A percentile compares a stretch with the other conserved stretches of the same genome.
These are phyloP conservation scores for Erebia palarica DNA, from an alignment of 2,888 invertebrate genomes.

Conservation along the genomic window DNA sequence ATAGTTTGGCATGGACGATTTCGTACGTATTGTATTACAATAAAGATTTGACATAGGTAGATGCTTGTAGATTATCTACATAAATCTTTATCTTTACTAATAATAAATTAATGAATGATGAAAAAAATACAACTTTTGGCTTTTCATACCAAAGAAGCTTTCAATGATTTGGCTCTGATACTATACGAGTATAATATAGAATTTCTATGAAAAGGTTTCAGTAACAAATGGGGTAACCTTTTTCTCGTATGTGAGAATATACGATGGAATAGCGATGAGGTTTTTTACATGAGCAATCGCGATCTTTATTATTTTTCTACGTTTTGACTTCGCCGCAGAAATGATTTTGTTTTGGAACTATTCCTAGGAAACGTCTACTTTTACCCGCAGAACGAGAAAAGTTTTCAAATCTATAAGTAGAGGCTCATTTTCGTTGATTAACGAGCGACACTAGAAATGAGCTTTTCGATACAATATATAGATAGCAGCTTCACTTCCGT, in stretches of 20 bases:
- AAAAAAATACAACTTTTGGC: conserved; percentile 1
- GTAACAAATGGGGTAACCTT: conserved; percentile 10
- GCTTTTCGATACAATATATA: too few species aligned
- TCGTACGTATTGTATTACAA: too few species aligned
- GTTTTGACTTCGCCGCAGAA: neutral
- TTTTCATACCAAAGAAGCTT: neutral
- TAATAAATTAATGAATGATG: too few species aligned
- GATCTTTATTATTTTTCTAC: conserved; percentile 13
- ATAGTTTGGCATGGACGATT: too few species aligned
- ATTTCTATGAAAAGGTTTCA: conserved; percentile 19
- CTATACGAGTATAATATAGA: neutral
- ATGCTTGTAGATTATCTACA: too few species aligned
- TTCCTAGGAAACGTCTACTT: neutral
- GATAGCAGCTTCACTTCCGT: too few species aligned
- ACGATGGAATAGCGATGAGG: neutral
- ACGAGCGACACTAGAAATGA: too few species aligned
- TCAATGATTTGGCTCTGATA: conserved; percentile 1
- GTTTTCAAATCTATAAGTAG: neutral
- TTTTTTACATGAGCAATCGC: conserved; percentile 6
- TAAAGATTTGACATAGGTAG: too few species aligned
- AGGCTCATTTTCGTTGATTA: neutral
- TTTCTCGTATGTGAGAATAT: conserved; percentile 3
- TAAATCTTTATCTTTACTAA: too few species aligned
- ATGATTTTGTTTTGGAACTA: conserved; percentile 3
- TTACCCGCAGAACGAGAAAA: neutral